phyloP scores from a whole-genome alignment of 2,888 invertebrate genomes.

The Drosophila pseudotalamancana region DNA sequence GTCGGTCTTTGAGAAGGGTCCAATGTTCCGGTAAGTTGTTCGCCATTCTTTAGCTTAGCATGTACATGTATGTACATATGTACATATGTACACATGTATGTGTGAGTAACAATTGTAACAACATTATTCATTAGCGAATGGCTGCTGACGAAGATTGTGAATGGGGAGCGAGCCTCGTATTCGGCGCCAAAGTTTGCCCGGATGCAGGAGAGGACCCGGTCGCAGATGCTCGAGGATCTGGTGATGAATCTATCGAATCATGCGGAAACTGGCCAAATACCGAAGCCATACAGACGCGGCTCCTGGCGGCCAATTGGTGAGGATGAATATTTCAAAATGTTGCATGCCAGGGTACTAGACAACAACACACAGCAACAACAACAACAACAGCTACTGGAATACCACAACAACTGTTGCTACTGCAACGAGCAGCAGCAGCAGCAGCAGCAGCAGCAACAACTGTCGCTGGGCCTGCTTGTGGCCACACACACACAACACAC shows the following conservation, averaged over 20 bases:
- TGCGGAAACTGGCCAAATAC: slow-evolving; percentile 97
- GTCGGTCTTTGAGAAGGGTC: slow-evolving; percentile 96
- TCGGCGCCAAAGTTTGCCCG: slow-evolving; percentile 97
- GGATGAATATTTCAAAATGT: slow-evolving; percentile 83
- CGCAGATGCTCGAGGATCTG: slow-evolving; percentile 97
- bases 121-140: slow-evolving; percentile 93
- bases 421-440: slow-evolving; percentile 25
- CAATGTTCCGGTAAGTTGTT: slow-evolving; percentile 91
- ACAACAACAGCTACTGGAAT: slow-evolving; percentile 40
- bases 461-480: too few relatives aligned
- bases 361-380: slow-evolving; percentile 51
- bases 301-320: slow-evolving; percentile 96
- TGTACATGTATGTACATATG: too few relatives aligned
- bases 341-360: slow-evolving; percentile 82
- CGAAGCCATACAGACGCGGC: slow-evolving; percentile 95
- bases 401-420: slow-evolving; percentile 61
- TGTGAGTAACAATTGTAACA: too few relatives aligned
- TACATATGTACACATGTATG: too few relatives aligned
- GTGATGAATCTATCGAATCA: slow-evolving; percentile 97
- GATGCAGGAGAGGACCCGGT: slow-evolving; percentile 96
- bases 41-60: neutral
- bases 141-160: slow-evolving; percentile 96
- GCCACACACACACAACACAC: slow-evolving; percentile 34
- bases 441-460: slow-evolving; percentile 35
- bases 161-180: slow-evolving; percentile 96